phyloP scores from a whole-genome alignment of 2,797 vertebrate species.

The Sebastes oblongus region DNA sequence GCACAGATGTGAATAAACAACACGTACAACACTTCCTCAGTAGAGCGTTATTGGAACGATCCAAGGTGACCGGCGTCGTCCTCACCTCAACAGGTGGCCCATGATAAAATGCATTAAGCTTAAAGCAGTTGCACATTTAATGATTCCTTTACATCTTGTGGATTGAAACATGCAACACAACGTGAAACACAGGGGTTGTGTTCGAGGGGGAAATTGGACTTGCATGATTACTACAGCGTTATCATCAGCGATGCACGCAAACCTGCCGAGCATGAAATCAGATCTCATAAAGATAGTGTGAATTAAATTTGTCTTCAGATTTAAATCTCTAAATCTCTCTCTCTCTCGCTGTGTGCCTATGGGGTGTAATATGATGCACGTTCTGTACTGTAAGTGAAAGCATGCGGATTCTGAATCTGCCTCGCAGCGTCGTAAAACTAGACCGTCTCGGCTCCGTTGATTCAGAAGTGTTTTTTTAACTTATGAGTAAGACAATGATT shows the following conservation, averaged over 20 bases:
- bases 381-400: constrained; percentile 1
- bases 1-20: constrained; percentile 6
- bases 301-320: constrained; percentile 54
- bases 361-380: constrained; percentile 22
- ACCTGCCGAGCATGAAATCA: constrained; percentile 62
- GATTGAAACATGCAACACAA: constrained; percentile 14
- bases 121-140: constrained; percentile 21
- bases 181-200: constrained; percentile 4
- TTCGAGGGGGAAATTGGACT: constrained; percentile 36
- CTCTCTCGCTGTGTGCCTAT: neutral
- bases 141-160: constrained; percentile 19
- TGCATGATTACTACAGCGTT: constrained; percentile 43
- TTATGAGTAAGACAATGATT: constrained; percentile 16
- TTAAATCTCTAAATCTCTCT: constrained; percentile 43
- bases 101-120: constrained; percentile 33
- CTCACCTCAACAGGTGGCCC: constrained; percentile 7
- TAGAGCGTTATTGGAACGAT: neutral
- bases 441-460: neutral
- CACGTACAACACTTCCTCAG: neutral
- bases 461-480: constrained; percentile 2
- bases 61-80: neutral
- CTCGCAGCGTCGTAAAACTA: constrained; percentile 19
- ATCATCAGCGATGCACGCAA: constrained; percentile 36
- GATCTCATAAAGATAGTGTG: constrained; percentile 56
- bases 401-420: constrained; percentile 21